Evolutionary conservation across 2,113 vertebrate genomes (phyloP).

Genomic region (Forbesichthys agassizii): DNA sequence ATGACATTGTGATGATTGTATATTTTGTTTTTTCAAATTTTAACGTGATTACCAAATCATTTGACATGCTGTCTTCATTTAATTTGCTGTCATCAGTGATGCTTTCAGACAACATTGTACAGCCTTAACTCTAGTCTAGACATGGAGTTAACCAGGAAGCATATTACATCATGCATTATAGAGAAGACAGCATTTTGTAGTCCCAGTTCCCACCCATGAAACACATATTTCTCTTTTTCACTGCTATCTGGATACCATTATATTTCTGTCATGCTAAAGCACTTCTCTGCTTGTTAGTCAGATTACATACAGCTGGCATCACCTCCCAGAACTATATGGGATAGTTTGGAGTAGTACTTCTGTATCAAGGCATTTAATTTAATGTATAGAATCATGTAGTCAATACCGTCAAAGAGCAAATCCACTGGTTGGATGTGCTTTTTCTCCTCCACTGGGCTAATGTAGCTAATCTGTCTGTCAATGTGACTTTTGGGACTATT

Average conservation of each 20-base stretch:
- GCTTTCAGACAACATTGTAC: slow-evolving; percentile 36
- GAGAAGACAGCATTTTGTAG: slow-evolving; percentile 7
- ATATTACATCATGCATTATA: slow-evolving; percentile 36
- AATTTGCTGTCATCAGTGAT: slow-evolving; percentile 31
- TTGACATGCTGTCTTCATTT: slow-evolving; percentile 2
- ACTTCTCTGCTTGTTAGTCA: too few species aligned
- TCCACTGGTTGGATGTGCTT: too few species aligned
- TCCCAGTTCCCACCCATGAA: not conserved
- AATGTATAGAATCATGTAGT: too few species aligned
- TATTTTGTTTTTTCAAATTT: too few species aligned
- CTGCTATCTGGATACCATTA: not conserved
- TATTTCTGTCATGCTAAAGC: not conserved
- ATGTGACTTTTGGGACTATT: slow-evolving; percentile 55
- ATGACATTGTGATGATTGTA: too few species aligned
- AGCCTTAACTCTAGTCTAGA: slow-evolving; percentile 31
- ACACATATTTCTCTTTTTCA: not conserved
- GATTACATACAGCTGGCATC: too few species aligned
- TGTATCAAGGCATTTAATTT: too few species aligned
- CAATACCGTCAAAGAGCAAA: too few species aligned
- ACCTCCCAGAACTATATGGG: too few species aligned
- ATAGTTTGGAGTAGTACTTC: too few species aligned
- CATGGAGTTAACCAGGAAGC: not conserved
- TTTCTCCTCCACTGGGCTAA: slow-evolving; percentile 17
- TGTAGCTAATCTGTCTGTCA: slow-evolving; percentile 60
- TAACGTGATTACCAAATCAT: too few species aligned